Evolutionary conservation across 2,113 vertebrate species (phyloP).

Genomic region (Perca schrenkii): DNA sequence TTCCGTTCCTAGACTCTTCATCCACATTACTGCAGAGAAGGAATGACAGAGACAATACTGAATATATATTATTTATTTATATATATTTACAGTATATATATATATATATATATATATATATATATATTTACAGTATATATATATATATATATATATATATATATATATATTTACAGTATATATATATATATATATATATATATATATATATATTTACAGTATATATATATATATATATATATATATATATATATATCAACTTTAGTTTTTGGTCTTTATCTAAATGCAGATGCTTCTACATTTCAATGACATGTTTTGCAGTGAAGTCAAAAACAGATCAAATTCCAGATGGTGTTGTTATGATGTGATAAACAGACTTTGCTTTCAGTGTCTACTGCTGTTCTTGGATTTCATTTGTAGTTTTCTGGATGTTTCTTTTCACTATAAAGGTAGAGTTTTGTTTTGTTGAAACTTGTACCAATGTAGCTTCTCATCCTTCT

Average conservation of each 20-base stretch:
- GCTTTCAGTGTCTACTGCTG: slow-evolving; percentile 43
- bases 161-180: neutral
- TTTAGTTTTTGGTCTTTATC: neutral
- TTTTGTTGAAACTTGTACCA: neutral
- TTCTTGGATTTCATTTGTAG: neutral
- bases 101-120: too few relatives aligned
- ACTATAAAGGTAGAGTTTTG: neutral
- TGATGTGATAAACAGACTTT: neutral
- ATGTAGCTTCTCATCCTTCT: neutral
- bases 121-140: too few relatives aligned
- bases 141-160: too few relatives aligned
- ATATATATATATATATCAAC: neutral
- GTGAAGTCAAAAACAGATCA: too few relatives aligned
- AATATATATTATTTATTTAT: too few relatives aligned
- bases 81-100: too few relatives aligned
- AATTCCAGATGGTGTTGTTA: neutral
- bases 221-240: too few relatives aligned
- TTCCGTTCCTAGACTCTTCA: too few relatives aligned
- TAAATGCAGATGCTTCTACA: neutral
- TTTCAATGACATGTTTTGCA: neutral
- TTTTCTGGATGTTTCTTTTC: neutral
- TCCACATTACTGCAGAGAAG: too few relatives aligned
- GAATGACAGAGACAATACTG: too few relatives aligned
- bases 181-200: too few relatives aligned
- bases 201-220: too few relatives aligned